These are phyloP conservation scores for Leptopterna dolabrata DNA, from an alignment of 2,888 invertebrate genomes.

Conservation along the genomic window DNA sequence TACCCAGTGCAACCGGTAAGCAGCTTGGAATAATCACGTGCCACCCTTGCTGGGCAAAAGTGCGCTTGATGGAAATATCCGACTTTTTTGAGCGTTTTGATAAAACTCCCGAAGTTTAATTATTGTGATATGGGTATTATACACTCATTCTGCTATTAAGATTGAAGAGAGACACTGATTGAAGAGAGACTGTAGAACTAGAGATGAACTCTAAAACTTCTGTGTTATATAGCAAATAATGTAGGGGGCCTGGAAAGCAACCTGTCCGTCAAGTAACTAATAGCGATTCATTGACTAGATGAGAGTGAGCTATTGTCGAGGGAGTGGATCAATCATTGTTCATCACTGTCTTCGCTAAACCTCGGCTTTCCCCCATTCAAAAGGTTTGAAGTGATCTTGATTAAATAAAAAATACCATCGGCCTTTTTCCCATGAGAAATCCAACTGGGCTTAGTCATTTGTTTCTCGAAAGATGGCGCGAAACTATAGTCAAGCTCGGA, in stretches of 20 bases:
- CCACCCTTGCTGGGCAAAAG: not conserved
- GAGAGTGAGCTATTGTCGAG: not conserved
- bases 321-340: slow-evolving; percentile 40
- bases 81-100: not conserved
- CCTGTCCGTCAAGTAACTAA: too few relatives aligned
- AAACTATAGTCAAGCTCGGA: not conserved
- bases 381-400: slow-evolving; percentile 43
- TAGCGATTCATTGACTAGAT: not conserved
- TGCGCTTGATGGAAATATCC: not conserved
- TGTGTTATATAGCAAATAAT: too few relatives aligned
- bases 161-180: too few relatives aligned
- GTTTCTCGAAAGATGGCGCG: not conserved
- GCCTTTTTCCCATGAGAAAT: slow-evolving; percentile 42
- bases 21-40: slow-evolving; percentile 21
- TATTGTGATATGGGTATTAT: too few relatives aligned
- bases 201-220: too few relatives aligned
- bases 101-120: too few relatives aligned
- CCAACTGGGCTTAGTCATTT: slow-evolving; percentile 32
- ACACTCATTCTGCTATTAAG: too few relatives aligned
- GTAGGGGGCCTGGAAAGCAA: too few relatives aligned
- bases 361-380: slow-evolving; percentile 18
- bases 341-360: slow-evolving; percentile 33
- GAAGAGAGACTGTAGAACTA: too few relatives aligned
- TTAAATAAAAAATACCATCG: slow-evolving; percentile 17
- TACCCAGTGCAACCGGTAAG: slow-evolving; percentile 19